Base-by-base conservation (phyloP, 2,888 invertebrate species). In the Hypomecis atomaria region DNA sequence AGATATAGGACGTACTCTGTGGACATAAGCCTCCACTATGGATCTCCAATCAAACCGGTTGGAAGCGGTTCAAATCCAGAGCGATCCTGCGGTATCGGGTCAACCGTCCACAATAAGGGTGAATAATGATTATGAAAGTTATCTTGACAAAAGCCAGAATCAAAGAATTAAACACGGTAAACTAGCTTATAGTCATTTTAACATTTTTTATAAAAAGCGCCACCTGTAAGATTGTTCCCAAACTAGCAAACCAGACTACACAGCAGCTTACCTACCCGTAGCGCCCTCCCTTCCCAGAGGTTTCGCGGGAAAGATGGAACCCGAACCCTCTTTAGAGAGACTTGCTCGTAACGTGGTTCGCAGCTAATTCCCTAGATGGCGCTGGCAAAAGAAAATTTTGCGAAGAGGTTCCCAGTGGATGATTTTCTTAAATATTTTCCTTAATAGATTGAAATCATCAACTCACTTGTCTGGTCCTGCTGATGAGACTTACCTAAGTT, bases 291-390 rank as follows among this genome's bases (percentile, higher is more conserved):
- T 5, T 42, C 36, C 11, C n/a, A 6, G 43, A 37, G 33, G 37
- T 10, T 45, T 4, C 34, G 43, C 38, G 48, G 54, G 33, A 43
- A 44, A 37, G 23, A 10, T 11, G 45, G 23, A 23, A 23, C 23
- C 23, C 1, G 64, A 63, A 66, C 69, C 57, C 47, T 64, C 44
- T 52, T 60, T 40, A n/a, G 52, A 38, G 23, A 45, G 44, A 55
- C 34, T 23, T 33, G 57, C 42, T 8, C 11, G 37, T 59, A 0
- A 63, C 60, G 65, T 65, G 62, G 74, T 72, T 67, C 53, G 1
- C 6, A 6, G 0, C n/a, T 7, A 61, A 66, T 66, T 44, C 49
- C 7, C 44, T 71, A 74, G 74, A 75, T 75, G 74, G 73, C 74
- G 74, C 68, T 73, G 71, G 40, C 47, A 44, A 60, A 6, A 23